Base-by-base conservation (phyloP, 2,113 vertebrate genomes). In the Rhinolophus sinicus region DNA sequence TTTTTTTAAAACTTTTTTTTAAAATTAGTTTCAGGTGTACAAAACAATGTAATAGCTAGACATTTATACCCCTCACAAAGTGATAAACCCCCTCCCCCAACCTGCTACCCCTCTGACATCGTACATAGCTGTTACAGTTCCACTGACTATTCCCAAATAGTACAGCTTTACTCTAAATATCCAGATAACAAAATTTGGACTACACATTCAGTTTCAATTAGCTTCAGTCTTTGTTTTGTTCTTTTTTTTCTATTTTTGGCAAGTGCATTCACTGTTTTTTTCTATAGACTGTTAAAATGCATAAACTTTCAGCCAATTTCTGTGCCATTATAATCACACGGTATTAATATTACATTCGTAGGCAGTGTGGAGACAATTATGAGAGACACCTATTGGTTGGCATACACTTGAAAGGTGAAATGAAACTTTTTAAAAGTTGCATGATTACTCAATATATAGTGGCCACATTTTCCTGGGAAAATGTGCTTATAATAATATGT, bases 281-380 rank as follows among this genome's bases (percentile, higher is more conserved):
- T 60, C n/a, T 58, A 30, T 35, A 85, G 54, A 86, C 26, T 90
- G 8, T 81, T 97, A 85, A 96, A 67, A 86, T 93, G 82, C 58
- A 86, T 93, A 78, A 95, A 78, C n/a, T 85, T 92, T 67, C 81
- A 95, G 56, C 33, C 33, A 50, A 30, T 93, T 83, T 38, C 64
- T 90, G 9, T 62, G n/a, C 47, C 82, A 16, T 88, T 93, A 62
- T 77, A 84, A 85, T 92, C 88, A 97, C 8, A 9, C 35, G 56
- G 1, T 72, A 78, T 91, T 95, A 85, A 91, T 96, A 75, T 18
- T 75, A 73, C 50, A 58, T 93, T 90, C 64, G 15, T 58, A 47
- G 28, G 67, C 67, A 98, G 78, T 95, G 28, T 95, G 91, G 73
- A 96, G 77, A 73, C 73, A 82, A 60, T 97, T 96, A 86, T 22